Base-by-base conservation (phyloP, 2,888 invertebrate genomes). In the Andrena trimmerana region DNA sequence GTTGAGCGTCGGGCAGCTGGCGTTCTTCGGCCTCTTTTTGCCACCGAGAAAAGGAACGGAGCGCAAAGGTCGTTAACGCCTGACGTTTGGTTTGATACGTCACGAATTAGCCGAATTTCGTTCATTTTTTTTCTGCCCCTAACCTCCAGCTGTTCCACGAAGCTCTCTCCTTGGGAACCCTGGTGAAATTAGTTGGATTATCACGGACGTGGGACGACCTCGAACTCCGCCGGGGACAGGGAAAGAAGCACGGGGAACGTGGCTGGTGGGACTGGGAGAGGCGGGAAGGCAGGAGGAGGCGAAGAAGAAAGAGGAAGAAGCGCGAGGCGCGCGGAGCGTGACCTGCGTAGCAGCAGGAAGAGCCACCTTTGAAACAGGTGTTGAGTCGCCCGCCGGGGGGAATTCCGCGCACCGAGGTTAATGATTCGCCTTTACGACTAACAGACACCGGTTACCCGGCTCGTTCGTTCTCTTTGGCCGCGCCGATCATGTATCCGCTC, bases 341-440 rank as follows among this genome's bases (percentile, higher is more conserved):
- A 81, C 68, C 78, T 54, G 78, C 63, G 81, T 75, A 66, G 66
- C 70, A 81, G 81, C 85, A 88, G 85, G 85, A 86, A 86, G 78
- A 85, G 70, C 60, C 73, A 78, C 68, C 69, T 73, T 81, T 78
- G 80, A 83, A 87, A 89, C 88, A 90, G 90, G 87, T 90, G 88
- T 87, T 83, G 63, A 78, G 57, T 77, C 84, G 69, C 68, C 81
- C 69, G 72, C 72, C 52, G 60, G 72, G 62, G 72, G 59, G 65
- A 80, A 77, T 85, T 71, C 72, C 78, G 71, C 63, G 83, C 79
- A 62, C 71, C 65, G 84, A 88, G 84, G 87, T 90, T 88, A 88
- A 90, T 86, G 87, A 89, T 89, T 90, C 83, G 79, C 78, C 68
- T 89, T 88, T 90, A 85, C 84, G 83, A 84, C 74, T 74, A 65